Evolutionary conservation across 2,113 vertebrate genomes (phyloP), one percentile per base, ranked within the genome.

Genomic region (Entomyzon cyanotis): DNA sequence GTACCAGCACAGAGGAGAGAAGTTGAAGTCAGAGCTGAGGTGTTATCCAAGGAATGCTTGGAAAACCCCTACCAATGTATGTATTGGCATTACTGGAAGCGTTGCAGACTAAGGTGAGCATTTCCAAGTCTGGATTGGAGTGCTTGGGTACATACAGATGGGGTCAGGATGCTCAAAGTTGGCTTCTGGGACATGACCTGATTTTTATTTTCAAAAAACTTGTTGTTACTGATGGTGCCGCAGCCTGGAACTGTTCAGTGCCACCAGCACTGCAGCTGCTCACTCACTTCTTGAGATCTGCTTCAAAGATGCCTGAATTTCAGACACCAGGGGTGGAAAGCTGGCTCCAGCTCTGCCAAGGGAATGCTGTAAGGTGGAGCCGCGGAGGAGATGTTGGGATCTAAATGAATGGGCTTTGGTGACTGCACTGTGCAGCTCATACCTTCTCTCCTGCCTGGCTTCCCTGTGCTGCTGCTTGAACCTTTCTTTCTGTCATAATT

Each of bases 391-490:
- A 6, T 28, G 64, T 22, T 2, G 3, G 33, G 27, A 59, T 85
- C 46, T 53, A 22, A 30, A 55, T 4, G 58, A 63, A 31, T 1
- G 15, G 46, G 15, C 68, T 64, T 60, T 27, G 47, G 56, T 78
- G 52, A 25, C 75, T 2, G 0, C 22, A 3, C 67, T 17, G 5
- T 75, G 59, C 39, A 33, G 41, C 62, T 94, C 46, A 30, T 63
- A 15, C 74, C 92, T 81, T 74, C 52, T 80, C 47, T 96, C 94
- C 95, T 91, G 62, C 96, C 95, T 42, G 46, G 9, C 77, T 82
- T 79, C 56, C 96, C 94, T 94, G 56, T 96, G 94, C 96, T 31
- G 87, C 90, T 95, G 93, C 97, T 98, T 95, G 95, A 88, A 71
- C 93, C 64, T 97, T 83, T 95, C 77, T 96, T 74, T 28, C 75